phyloP scores from a whole-genome alignment of 2,888 invertebrate species.

The Limnephilus auricula region DNA sequence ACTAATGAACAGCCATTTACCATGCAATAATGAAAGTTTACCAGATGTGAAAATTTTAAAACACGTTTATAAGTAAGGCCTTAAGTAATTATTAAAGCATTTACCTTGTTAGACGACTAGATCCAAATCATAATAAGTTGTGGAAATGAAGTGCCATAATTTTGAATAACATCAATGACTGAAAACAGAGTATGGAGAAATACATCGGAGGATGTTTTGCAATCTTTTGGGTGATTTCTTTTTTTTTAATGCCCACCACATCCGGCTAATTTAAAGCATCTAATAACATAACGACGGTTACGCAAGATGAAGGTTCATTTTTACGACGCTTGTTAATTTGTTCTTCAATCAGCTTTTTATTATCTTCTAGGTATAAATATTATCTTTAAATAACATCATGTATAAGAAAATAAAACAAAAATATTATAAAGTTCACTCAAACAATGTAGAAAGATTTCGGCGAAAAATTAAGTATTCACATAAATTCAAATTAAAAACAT shows the following conservation, averaged over 20 bases:
- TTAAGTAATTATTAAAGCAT: background rate
- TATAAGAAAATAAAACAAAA: background rate
- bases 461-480: no score
- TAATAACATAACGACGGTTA: background rate
- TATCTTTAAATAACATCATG: background rate
- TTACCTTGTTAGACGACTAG: background rate
- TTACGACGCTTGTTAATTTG: background rate
- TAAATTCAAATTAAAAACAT: no score
- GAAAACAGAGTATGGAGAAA: conserved; percentile 3
- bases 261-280: conserved; percentile 4
- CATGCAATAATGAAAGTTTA: no score
- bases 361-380: background rate
- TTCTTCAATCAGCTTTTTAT: background rate
- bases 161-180: conserved; percentile 21
- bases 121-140: conserved; percentile 22
- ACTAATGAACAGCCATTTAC: no score
- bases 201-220: background rate
- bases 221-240: conserved; percentile 15
- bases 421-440: no score
- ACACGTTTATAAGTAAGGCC: no score
- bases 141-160: conserved; percentile 34
- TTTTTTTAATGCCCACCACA: conserved; percentile 12
- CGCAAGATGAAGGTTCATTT: background rate
- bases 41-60: no score
- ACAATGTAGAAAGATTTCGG: no score